phyloP scores from a whole-genome alignment of 2,113 vertebrate genomes.

The Charina bottae region DNA sequence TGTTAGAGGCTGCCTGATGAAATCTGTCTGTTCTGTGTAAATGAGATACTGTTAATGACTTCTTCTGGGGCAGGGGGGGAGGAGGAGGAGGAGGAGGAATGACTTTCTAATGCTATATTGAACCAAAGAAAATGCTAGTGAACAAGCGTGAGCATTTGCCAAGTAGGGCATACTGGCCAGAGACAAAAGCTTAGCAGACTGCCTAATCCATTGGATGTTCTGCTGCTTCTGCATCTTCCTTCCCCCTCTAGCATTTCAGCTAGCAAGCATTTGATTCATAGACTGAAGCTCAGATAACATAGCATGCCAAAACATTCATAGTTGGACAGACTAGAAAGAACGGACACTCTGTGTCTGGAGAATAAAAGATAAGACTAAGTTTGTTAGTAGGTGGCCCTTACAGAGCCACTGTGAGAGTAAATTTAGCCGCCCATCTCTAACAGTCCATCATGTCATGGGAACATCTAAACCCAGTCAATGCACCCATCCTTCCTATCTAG shows the following conservation, averaged over 20 bases:
- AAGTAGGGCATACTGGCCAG: conserved; percentile 29
- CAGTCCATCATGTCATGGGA: background rate
- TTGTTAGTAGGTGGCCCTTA: background rate
- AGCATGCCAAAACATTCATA: conserved; percentile 13
- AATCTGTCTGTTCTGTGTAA: background rate
- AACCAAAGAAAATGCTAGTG: background rate
- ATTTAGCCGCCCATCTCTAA: background rate
- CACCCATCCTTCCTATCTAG: background rate
- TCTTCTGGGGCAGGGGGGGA: too few relatives aligned
- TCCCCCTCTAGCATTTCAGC: background rate
- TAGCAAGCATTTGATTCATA: conserved; percentile 30
- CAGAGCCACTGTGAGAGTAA: background rate
- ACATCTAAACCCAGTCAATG: background rate
- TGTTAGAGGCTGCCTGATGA: background rate
- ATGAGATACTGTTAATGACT: too few relatives aligned
- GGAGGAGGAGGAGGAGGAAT: background rate
- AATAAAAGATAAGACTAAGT: background rate
- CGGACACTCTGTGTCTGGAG: background rate
- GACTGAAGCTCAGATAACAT: background rate
- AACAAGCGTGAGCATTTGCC: background rate
- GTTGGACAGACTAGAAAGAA: background rate
- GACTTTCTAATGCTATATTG: background rate
- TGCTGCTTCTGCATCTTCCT: background rate
- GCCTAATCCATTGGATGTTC: conserved; percentile 39
- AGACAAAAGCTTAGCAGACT: conserved; percentile 30